Conservation (phyloP, 1,140 invertebrate species). For the Brachionus angularis region DNA sequence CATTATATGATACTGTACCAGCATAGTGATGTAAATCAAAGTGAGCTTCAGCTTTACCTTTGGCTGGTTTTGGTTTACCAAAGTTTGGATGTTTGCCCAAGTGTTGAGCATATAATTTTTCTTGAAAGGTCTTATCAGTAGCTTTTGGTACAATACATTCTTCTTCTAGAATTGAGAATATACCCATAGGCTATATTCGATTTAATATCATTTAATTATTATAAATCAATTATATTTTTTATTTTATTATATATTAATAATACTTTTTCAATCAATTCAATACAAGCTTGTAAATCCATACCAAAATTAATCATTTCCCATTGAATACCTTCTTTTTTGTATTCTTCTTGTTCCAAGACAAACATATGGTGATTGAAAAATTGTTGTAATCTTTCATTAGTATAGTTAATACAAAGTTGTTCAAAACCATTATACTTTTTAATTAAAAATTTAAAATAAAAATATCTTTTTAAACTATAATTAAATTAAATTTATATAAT, state of each 20-base stretch:
- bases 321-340: slow-evolving; percentile 93
- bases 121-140: slow-evolving; percentile 90
- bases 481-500: too few relatives aligned
- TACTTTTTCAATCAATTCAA: slow-evolving; percentile 99
- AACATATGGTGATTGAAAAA: slow-evolving; percentile 99
- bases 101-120: slow-evolving; percentile 96
- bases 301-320: slow-evolving; percentile 99
- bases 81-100: slow-evolving; percentile 96
- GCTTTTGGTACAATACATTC: slow-evolving; percentile 99
- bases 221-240: slow-evolving; percentile 42
- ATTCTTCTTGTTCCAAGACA: slow-evolving; percentile 98
- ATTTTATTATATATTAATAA: too few relatives aligned
- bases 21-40: slow-evolving; percentile 98
- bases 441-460: too few relatives aligned
- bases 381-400: slow-evolving; percentile 98
- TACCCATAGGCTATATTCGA: slow-evolving; percentile 99
- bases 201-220: too few relatives aligned
- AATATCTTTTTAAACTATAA: too few relatives aligned
- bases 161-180: slow-evolving; percentile 99
- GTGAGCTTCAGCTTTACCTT: slow-evolving; percentile 88
- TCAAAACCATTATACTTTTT: slow-evolving; percentile 99
- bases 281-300: slow-evolving; percentile 95
- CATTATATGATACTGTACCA: slow-evolving; percentile 72
- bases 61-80: slow-evolving; percentile 91
- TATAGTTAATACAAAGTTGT: slow-evolving; percentile 99